phyloP scores from a whole-genome alignment of 2,113 vertebrate genomes.

The Pseudonaja textilis region DNA sequence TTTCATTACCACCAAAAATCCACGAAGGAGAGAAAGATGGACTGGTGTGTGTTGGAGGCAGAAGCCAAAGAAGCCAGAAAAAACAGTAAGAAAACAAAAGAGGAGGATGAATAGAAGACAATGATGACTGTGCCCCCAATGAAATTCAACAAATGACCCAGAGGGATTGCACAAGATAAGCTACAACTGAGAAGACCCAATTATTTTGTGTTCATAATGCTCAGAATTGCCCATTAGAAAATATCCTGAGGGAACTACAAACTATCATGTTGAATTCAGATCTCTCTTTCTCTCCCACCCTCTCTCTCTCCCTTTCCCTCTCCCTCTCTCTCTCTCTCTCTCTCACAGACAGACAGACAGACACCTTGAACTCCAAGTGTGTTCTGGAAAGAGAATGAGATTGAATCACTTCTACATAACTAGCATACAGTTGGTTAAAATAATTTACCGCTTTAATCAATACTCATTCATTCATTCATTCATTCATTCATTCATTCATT shows the following conservation, averaged over 20 bases:
- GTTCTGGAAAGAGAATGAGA: neutral
- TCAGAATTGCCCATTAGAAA: neutral
- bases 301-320: too few species aligned
- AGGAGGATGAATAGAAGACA: neutral
- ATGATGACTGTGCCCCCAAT: neutral
- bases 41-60: neutral
- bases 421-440: neutral
- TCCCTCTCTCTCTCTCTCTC: too few species aligned
- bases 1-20: neutral
- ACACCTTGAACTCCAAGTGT: neutral
- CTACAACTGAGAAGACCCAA: neutral
- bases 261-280: neutral
- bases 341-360: neutral
- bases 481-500: neutral
- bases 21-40: neutral
- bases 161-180: neutral
- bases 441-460: neutral
- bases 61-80: neutral
- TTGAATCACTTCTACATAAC: neutral
- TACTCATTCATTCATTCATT: neutral
- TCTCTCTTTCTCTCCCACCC: neutral
- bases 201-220: neutral
- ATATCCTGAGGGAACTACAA: neutral
- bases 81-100: neutral
- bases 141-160: neutral